Conservation (phyloP, 2,888 invertebrate genomes). For the Yponomeuta sedellus region DNA sequence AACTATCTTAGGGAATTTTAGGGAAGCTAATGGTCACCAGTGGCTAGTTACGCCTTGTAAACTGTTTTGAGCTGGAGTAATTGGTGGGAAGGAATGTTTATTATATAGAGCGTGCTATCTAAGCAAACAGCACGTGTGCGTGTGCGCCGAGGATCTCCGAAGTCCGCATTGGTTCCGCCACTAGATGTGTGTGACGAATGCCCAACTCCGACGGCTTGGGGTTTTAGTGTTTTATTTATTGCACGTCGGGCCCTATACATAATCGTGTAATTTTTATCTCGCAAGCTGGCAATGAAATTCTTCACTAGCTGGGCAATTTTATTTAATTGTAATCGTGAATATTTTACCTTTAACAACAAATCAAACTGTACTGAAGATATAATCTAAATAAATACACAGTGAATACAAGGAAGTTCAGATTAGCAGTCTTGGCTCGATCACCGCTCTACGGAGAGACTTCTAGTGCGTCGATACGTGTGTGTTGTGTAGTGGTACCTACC, state of each 20-base stretch:
- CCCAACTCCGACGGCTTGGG: background rate
- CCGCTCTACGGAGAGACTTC: background rate
- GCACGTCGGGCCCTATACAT: background rate
- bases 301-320: background rate
- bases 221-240: conserved; percentile 5
- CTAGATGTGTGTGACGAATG: conserved; percentile 9
- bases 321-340: background rate
- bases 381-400: background rate
- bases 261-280: background rate
- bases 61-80: conserved; percentile 2
- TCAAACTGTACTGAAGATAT: background rate
- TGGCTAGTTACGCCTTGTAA: background rate
- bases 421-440: background rate
- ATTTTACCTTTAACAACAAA: background rate
- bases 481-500: conserved; percentile 13
- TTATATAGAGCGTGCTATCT: conserved; percentile 6
- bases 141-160: conserved; percentile 2
- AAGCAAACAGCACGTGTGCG: background rate
- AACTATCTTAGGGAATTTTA: no score
- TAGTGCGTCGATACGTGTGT: conserved; percentile 11
- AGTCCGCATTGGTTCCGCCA: background rate
- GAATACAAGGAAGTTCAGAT: background rate
- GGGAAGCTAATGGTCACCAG: background rate
- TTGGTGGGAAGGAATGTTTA: conserved; percentile 2
- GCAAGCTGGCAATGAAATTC: background rate